phyloP scores from a whole-genome alignment of 1,140 invertebrate genomes.

The Drosophila prosaltans region DNA sequence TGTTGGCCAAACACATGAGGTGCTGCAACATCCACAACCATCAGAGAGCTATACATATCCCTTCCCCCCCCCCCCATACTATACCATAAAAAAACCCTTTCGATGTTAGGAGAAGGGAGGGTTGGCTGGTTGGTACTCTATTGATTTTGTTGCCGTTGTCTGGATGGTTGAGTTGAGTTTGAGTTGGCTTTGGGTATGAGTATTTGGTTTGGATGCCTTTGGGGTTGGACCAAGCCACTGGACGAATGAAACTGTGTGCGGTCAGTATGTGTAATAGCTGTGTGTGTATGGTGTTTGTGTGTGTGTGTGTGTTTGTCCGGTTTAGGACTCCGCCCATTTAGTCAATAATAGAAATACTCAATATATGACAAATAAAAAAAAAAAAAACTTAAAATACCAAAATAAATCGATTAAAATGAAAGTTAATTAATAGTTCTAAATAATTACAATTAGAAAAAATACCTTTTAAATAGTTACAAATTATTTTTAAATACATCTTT shows the following conservation, averaged over 20 bases:
- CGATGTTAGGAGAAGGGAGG: not conserved
- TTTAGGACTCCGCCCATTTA: slow-evolving; percentile 38
- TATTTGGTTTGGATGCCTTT: slow-evolving; percentile 7
- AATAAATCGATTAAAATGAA: not conserved
- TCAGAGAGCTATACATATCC: not conserved
- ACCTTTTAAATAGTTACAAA: not conserved
- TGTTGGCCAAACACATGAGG: slow-evolving; percentile 25
- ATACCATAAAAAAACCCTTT: slow-evolving; percentile 39
- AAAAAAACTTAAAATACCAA: not conserved
- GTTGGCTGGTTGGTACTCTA: slow-evolving; percentile 44
- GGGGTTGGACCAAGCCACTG: slow-evolving; percentile 10
- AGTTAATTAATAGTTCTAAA: not conserved
- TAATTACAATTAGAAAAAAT: not conserved
- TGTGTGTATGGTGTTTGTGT: slow-evolving; percentile 21
- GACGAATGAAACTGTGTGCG: slow-evolving; percentile 11
- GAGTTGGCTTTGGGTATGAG: not conserved
- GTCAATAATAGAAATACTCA: not conserved
- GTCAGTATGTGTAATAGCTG: slow-evolving; percentile 13
- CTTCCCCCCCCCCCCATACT: not conserved
- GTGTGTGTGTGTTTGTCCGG: slow-evolving; percentile 26
- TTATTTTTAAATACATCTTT: no score
- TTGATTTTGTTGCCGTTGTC: slow-evolving; percentile 56
- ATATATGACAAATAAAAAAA: not conserved
- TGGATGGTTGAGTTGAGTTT: slow-evolving; percentile 12
- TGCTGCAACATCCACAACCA: slow-evolving; percentile 8